A percentile compares a stretch with the other conserved stretches of the same genome.
These are phyloP conservation scores for Rhopilema esculentum DNA, from an alignment of 30 jellyfish, hydroid and myxozoan species.

Conservation along the genomic window DNA sequence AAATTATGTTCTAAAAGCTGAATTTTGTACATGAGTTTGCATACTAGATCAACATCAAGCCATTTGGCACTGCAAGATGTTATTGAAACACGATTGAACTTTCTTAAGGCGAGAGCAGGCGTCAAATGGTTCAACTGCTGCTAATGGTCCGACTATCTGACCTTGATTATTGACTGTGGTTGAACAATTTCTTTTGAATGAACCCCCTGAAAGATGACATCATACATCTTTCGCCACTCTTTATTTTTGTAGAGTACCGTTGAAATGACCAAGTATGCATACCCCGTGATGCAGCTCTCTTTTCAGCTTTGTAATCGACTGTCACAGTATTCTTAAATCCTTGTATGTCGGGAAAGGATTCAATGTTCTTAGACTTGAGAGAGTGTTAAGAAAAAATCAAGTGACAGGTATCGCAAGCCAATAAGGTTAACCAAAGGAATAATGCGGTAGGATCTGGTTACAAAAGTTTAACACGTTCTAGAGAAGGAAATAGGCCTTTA, in stretches of 20 bases:
- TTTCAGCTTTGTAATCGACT: slow-evolving; percentile 16
- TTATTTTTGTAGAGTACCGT: neutral
- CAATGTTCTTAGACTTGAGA: slow-evolving; percentile 28
- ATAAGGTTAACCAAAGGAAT: slow-evolving; percentile 21
- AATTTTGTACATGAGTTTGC: no score
- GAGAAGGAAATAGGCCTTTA: slow-evolving; percentile 29
- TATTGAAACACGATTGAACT: no score
- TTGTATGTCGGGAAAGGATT: slow-evolving; percentile 47
- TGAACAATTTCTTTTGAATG: neutral
- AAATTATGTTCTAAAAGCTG: no score
- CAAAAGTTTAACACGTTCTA: slow-evolving; percentile 26
- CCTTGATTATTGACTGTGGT: neutral
- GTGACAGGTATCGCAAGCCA: slow-evolving; percentile 28
- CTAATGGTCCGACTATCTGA: neutral
- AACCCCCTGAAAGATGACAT: neutral
- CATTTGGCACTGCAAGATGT: no score
- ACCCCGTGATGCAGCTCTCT: neutral
- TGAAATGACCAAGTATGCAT: neutral
- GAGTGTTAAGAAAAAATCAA: slow-evolving; percentile 38
- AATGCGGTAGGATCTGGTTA: slow-evolving; percentile 30
- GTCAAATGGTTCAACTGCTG: neutral
- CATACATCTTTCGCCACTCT: neutral
- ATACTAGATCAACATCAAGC: no score
- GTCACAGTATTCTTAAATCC: slow-evolving; percentile 14
- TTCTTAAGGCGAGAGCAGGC: no score